phyloP scores from a whole-genome alignment of 1,140 invertebrate species.

The Lethrus apterus region DNA sequence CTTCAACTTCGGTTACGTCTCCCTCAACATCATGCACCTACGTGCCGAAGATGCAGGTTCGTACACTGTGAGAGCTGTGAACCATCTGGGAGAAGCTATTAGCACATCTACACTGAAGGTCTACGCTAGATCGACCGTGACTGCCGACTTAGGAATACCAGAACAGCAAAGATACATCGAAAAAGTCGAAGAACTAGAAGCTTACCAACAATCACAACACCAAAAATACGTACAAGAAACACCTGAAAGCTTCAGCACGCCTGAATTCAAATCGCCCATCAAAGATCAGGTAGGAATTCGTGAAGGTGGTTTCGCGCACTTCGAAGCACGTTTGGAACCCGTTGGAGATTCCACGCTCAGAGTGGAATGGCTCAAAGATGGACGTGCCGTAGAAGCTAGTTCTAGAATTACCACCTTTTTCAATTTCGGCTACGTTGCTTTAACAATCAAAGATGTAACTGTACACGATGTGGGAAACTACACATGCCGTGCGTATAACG shows the following conservation, averaged over 20 bases:
- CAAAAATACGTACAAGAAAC: slow-evolving; percentile 69
- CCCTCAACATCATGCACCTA: slow-evolving; percentile 95
- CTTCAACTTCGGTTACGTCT: slow-evolving; percentile 98
- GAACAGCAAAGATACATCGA: slow-evolving; percentile 91
- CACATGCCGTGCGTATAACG: slow-evolving; percentile 82
- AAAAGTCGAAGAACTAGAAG: slow-evolving; percentile 87
- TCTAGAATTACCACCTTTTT: slow-evolving; percentile 91
- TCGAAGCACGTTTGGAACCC: slow-evolving; percentile 91
- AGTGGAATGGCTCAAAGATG: slow-evolving; percentile 95
- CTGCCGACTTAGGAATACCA: slow-evolving; percentile 79
- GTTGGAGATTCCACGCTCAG: slow-evolving; percentile 83
- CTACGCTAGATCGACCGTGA: slow-evolving; percentile 68
- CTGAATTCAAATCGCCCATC: slow-evolving; percentile 88
- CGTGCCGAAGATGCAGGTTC: slow-evolving; percentile 88
- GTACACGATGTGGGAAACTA: slow-evolving; percentile 87
- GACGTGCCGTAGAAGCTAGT: slow-evolving; percentile 81
- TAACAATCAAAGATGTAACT: slow-evolving; percentile 91
- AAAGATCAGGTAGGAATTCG: slow-evolving; percentile 81
- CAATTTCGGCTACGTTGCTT: slow-evolving; percentile 93
- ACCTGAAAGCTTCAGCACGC: slow-evolving; percentile 68
- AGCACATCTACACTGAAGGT: slow-evolving; percentile 73
- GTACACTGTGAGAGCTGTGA: slow-evolving; percentile 84
- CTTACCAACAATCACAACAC: slow-evolving; percentile 72
- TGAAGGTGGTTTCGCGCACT: slow-evolving; percentile 92
- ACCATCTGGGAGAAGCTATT: slow-evolving; percentile 77